phyloP scores from a whole-genome alignment of 1,140 invertebrate genomes.

The Nautilus pompilius region DNA sequence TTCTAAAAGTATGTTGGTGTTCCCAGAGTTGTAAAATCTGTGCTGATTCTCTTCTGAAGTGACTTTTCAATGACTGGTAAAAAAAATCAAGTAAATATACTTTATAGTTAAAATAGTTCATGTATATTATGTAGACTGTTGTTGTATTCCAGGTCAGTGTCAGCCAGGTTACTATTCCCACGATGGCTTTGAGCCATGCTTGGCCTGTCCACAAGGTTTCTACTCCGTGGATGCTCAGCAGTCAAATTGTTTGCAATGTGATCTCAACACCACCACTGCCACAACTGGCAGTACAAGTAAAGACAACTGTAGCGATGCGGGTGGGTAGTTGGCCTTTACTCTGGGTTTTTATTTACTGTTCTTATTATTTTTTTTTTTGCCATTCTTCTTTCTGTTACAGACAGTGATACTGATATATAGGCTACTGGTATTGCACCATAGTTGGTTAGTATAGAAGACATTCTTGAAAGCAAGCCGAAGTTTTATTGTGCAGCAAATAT shows the following conservation, averaged over 20 bases:
- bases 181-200: constrained; percentile 24
- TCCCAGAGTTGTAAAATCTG: neutral
- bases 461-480: no score
- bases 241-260: constrained; percentile 18
- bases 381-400: no score
- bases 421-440: no score
- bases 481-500: no score
- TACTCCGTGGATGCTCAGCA: constrained; percentile 13
- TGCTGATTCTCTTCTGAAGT: no score
- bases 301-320: constrained; percentile 11
- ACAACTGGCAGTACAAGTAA: neutral
- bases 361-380: no score
- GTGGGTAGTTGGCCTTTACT: constrained; percentile 15
- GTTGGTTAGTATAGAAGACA: no score
- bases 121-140: neutral
- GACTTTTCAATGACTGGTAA: no score
- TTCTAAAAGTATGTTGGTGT: neutral
- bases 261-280: constrained; percentile 8
- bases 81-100: neutral
- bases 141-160: constrained; percentile 19
- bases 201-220: constrained; percentile 17
- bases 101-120: neutral
- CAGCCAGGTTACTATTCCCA: constrained; percentile 19
- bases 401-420: no score
- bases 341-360: no score